Base-by-base conservation (phyloP, 2,888 invertebrate species). In the Morpho deidamia region DNA sequence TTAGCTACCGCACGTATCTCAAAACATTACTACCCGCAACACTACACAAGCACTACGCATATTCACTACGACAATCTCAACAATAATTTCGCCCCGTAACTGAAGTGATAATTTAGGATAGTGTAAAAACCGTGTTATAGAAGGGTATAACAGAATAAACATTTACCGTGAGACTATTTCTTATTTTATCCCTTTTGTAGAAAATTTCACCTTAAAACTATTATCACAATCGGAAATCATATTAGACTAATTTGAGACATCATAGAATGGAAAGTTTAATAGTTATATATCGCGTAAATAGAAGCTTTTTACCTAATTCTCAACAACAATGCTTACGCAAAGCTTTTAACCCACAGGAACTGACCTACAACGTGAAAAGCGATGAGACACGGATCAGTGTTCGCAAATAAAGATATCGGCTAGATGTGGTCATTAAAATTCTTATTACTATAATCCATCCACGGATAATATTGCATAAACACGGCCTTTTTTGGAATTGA, bases 291-390 rank as follows among this genome's bases (percentile, higher is more conserved):
- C n/a, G 42, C 12, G 44, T 51, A 51, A 55, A 47, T 39, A 42
- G 14, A 10, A 14, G 41, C 32, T 14, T 34, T 44, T 47, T 38
- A 37, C 23, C 50, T 53, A 42, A 50, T 50, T 47, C 47, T 33
- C 35, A 40, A 44, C 44, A 44, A 57, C 53, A 57, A 53, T 44
- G 47, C 47, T 23, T 51, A 44, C 47, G 40, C 45, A 47, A 45
- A 48, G 57, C 57, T 54, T 58, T 58, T 51, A 54, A 41, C 43
- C 44, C 51, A 35, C 54, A 51, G 54, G 58, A 58, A 58, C 58
- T 51, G 54, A 51, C 48, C 57, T 51, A 51, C 47, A 49, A 45
- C 44, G 34, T 48, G 39, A 34, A 51, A 39, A 56, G 45, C 42
- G 34, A 52, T 45, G 45, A 41, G 39, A 37, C 49, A 43, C 39